phyloP scores from a whole-genome alignment of 2,888 invertebrate species.

The Silvanus unidentatus region DNA sequence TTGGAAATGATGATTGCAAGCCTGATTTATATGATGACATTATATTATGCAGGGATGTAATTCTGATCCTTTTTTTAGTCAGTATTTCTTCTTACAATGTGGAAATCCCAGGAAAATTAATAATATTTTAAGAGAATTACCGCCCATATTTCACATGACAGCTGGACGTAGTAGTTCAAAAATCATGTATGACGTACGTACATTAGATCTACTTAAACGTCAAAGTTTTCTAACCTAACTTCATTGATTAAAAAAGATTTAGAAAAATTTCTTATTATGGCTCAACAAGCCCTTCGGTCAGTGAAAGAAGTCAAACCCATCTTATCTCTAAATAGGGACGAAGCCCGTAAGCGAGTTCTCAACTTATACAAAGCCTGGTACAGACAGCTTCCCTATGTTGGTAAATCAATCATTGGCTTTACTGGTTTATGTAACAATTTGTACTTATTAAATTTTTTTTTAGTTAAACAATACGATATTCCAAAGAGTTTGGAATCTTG shows the following conservation, averaged over 20 bases:
- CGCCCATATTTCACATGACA: too few relatives aligned
- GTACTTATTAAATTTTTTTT: constrained; percentile 11
- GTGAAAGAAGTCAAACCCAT: constrained; percentile 76
- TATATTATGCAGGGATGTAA: too few relatives aligned
- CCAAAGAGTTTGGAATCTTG: constrained; percentile 67
- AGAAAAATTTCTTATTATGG: not conserved
- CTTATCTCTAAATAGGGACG: constrained; percentile 67
- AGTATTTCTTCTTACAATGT: too few relatives aligned
- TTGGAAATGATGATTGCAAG: too few relatives aligned
- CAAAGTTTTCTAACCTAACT: constrained; percentile 35
- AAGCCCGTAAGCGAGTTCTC: constrained; percentile 77
- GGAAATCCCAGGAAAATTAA: too few relatives aligned
- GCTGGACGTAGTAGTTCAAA: too few relatives aligned
- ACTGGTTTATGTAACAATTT: constrained; percentile 28
- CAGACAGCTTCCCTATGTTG: constrained; percentile 81
- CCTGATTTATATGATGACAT: too few relatives aligned
- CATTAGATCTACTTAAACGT: too few relatives aligned
- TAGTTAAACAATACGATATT: constrained; percentile 80
- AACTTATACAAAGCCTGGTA: constrained; percentile 92
- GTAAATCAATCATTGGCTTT: constrained; percentile 53
- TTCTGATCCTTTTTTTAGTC: too few relatives aligned
- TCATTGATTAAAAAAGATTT: too few relatives aligned
- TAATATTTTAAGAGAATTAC: too few relatives aligned
- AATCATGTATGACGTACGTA: too few relatives aligned
- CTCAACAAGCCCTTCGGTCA: constrained; percentile 46